Percentiles rank a stretch among this genome's conserved stretches.
phyloP scores from a whole-genome alignment of 2,888 invertebrate genomes.

The Lypha dubia region DNA sequence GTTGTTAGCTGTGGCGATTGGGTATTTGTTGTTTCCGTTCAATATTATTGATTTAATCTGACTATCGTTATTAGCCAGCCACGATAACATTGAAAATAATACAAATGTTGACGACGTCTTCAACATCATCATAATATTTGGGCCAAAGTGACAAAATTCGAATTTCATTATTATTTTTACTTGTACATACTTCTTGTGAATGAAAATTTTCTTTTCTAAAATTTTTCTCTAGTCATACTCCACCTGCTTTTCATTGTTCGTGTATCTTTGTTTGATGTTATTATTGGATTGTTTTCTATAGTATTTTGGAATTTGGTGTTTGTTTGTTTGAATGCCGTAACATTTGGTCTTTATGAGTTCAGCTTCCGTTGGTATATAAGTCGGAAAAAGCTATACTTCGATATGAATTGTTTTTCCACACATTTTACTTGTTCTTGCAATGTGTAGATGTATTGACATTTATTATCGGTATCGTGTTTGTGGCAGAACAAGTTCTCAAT shows the following conservation, averaged over 20 bases:
- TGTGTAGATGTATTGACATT: constrained; percentile 7
- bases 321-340: constrained; percentile 54
- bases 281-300: constrained; percentile 35
- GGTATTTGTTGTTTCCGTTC: constrained; percentile 24
- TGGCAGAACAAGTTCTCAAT: neutral
- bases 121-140: constrained; percentile 36
- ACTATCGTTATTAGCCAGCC: neutral
- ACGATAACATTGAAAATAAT: neutral
- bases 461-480: constrained; percentile 19
- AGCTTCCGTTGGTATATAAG: neutral
- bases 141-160: constrained; percentile 36
- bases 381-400: constrained; percentile 3
- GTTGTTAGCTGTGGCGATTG: neutral
- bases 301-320: constrained; percentile 34
- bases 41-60: constrained; percentile 39
- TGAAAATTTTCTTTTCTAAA: constrained; percentile 10
- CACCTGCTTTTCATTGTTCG: neutral
- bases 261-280: constrained; percentile 1
- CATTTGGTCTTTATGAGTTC: constrained; percentile 66
- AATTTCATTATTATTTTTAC: constrained; percentile 53
- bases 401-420: constrained; percentile 33
- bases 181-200: too few relatives aligned
- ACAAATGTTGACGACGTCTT: neutral
- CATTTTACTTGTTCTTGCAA: constrained; percentile 20
- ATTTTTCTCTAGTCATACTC: neutral